These are phyloP conservation scores for Holothuria glaberrima DNA, from an alignment of 35 echinoderm and acorn worm species.

Conservation along the genomic window DNA sequence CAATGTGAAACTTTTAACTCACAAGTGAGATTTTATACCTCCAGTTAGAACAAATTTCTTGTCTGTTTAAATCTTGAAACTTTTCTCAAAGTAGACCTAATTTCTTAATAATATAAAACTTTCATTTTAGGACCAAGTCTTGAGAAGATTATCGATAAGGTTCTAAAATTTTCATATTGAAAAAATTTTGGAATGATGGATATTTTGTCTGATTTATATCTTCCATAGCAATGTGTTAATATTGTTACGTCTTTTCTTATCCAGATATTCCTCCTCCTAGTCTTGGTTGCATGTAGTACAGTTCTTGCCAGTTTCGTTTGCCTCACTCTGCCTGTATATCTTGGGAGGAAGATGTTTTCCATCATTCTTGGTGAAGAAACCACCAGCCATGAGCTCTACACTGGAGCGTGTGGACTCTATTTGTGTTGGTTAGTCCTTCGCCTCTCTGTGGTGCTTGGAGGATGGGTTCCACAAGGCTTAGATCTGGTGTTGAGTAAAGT, in stretches of 20 bases:
- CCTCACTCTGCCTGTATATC: conserved; percentile 83
- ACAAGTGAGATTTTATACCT: too few relatives aligned
- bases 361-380: conserved; percentile 76
- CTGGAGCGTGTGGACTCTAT: conserved; percentile 93
- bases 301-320: conserved; percentile 86
- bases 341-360: conserved; percentile 85
- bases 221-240: too few relatives aligned
- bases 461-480: conserved; percentile 86
- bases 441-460: conserved; percentile 63
- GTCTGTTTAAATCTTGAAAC: too few relatives aligned
- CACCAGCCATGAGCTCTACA: conserved; percentile 94
- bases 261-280: conserved; percentile 83
- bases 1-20: too few relatives aligned
- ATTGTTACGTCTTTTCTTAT: conserved; percentile 1
- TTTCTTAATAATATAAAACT: too few relatives aligned
- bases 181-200: too few relatives aligned
- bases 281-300: conserved; percentile 77
- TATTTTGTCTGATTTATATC: too few relatives aligned
- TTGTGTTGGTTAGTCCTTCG: conserved; percentile 87
- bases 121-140: too few relatives aligned
- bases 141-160: too few relatives aligned
- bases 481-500: conserved; percentile 73
- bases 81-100: too few relatives aligned
- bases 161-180: too few relatives aligned
- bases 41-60: too few relatives aligned